These are phyloP conservation scores for Drosophila leonis DNA, from an alignment of 2,888 invertebrate genomes.

Conservation along the genomic window DNA sequence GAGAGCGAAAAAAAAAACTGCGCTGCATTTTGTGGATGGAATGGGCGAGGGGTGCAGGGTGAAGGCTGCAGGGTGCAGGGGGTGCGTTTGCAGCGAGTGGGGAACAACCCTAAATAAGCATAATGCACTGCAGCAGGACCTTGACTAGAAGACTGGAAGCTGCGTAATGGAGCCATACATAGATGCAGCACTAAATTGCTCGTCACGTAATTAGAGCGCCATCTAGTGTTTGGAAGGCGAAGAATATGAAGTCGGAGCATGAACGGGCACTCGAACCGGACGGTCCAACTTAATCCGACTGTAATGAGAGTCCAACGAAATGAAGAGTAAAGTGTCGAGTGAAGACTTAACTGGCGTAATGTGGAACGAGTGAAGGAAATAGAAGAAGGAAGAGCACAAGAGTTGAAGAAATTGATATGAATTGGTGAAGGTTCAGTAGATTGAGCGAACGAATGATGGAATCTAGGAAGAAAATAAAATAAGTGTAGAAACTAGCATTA, in stretches of 20 bases:
- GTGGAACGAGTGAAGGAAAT: background rate
- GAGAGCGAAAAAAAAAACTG: conserved; percentile 24
- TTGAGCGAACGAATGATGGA: background rate
- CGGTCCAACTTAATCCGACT: background rate
- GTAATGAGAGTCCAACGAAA: conserved; percentile 11
- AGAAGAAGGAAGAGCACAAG: background rate
- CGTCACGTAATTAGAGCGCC: conserved; percentile 47
- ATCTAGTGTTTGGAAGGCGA: conserved; percentile 19
- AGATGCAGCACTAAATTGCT: conserved; percentile 38
- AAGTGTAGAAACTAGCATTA: too few relatives aligned
- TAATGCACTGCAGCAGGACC: conserved; percentile 61
- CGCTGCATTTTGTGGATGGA: conserved; percentile 16
- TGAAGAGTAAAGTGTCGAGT: background rate
- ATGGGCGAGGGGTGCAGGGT: background rate
- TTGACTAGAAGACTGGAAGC: conserved; percentile 45
- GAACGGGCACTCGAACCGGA: background rate
- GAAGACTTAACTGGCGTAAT: background rate
- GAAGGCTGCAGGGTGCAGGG: background rate
- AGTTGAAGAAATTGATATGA: background rate
- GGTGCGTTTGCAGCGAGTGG: background rate
- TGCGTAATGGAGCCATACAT: conserved; percentile 47
- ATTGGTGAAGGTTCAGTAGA: background rate
- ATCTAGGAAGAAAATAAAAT: background rate
- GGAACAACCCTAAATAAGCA: conserved; percentile 60
- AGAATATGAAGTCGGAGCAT: background rate